phyloP scores from a whole-genome alignment of 1,140 invertebrate genomes.

The Amyelois transitella region DNA sequence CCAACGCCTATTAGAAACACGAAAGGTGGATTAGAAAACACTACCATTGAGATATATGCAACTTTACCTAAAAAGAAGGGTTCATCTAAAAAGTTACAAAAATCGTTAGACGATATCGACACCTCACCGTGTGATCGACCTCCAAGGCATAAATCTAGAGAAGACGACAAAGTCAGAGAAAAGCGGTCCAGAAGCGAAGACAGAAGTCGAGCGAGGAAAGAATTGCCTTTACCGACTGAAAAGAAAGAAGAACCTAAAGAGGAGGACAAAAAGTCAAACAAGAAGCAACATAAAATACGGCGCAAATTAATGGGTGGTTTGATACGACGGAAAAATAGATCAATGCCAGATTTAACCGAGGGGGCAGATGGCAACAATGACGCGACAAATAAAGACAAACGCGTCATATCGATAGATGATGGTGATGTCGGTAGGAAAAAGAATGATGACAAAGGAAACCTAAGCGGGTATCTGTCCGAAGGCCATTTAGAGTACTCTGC shows the following conservation, averaged over 20 bases:
- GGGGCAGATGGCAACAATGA: constrained; percentile 72
- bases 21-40: constrained; percentile 81
- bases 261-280: constrained; percentile 83
- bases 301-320: constrained; percentile 93
- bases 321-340: constrained; percentile 90
- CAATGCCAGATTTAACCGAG: constrained; percentile 92
- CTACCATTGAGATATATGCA: constrained; percentile 89
- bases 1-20: constrained; percentile 80
- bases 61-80: constrained; percentile 92
- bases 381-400: constrained; percentile 49
- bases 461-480: constrained; percentile 90
- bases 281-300: constrained; percentile 93
- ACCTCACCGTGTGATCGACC: constrained; percentile 79
- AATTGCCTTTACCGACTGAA: constrained; percentile 79
- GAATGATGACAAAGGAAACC: constrained; percentile 74
- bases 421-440: constrained; percentile 80
- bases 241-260: constrained; percentile 76
- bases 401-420: constrained; percentile 82
- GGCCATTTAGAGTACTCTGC: constrained; percentile 85
- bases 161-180: constrained; percentile 83
- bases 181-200: constrained; percentile 89
- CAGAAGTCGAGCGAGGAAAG: constrained; percentile 81
- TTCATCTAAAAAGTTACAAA: constrained; percentile 77
- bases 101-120: constrained; percentile 82
- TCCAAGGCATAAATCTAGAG: constrained; percentile 78